Base-by-base conservation (phyloP, 2,113 vertebrate species). In the Gadus macrocephalus region DNA sequence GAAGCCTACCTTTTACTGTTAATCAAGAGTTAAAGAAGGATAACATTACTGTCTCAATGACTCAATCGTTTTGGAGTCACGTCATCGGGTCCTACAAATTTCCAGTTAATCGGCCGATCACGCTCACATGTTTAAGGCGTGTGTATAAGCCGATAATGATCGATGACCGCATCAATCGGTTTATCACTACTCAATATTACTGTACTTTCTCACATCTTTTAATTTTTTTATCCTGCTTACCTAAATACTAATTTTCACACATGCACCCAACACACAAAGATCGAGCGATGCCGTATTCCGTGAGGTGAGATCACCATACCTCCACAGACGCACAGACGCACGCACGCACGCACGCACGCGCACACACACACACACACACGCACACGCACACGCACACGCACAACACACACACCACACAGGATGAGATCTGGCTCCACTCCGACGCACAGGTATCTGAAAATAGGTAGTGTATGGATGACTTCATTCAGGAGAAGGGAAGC, bases 361-460 rank as follows among this genome's bases (percentile, higher is more conserved):
- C 63, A 38, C 35, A n/a, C 31, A 49, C 77, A 68, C 27, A 64
- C 62, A 64, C 63, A 64, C 27, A 65, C 19, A 61, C 27, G 5
- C 68, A 16, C 35, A 4, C 55, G 53, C 62, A 64, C n/a, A 42
- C 27, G 14, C 67, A 15, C 31, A 60, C 63, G 9, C 28, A n/a
- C 28, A 2, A 64, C 27, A 65, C 19, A 61, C 27, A 14, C 68
- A 16, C 35, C 55, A 58, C 81, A 85, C 85, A 88, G 85, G 88
- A 89, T 88, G 86, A 82, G 74, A 74, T 85, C 87, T 85, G 84
- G 77, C 81, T 71, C 82, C 84, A 70, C 77, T 90, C 78, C 81
- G 79, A 76, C 63, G 77, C 70, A 75, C 86, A 90, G 87, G 87
- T 87, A 81, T 85, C 89, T 87, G 82, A 88, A 89, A 91, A 90